Conservation (phyloP, 2,797 vertebrate genomes). For the Lateolabrax maculatus region DNA sequence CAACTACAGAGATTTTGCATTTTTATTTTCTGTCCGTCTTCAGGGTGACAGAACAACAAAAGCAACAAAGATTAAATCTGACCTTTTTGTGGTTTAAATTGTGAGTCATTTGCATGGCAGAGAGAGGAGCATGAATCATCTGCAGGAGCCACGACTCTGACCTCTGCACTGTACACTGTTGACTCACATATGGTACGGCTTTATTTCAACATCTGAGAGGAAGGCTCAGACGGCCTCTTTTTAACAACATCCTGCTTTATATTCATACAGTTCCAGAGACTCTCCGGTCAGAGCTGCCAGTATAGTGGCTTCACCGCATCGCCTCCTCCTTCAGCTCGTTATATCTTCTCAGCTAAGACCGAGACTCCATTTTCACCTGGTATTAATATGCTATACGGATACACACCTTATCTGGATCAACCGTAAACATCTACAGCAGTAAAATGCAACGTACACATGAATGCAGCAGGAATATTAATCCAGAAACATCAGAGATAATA, state of each 20-base stretch:
- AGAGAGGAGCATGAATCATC: slow-evolving; percentile 37
- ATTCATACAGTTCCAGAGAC: background rate
- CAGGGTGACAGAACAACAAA: slow-evolving; percentile 8
- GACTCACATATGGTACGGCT: slow-evolving; percentile 21
- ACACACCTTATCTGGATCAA: background rate
- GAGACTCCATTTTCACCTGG: too few relatives aligned
- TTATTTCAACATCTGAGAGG: background rate
- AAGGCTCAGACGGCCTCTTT: background rate
- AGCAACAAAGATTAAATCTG: slow-evolving; percentile 39
- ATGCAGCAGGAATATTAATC: too few relatives aligned
- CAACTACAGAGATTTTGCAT: background rate
- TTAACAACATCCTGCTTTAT: background rate
- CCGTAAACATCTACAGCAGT: too few relatives aligned
- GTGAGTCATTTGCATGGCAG: slow-evolving; percentile 33
- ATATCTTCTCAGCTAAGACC: background rate
- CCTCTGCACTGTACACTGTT: slow-evolving; percentile 26
- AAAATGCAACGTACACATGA: too few relatives aligned
- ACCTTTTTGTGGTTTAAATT: slow-evolving; percentile 39
- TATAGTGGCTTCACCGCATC: background rate
- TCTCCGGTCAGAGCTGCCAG: background rate
- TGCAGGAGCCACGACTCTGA: slow-evolving; percentile 26
- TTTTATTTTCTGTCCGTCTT: slow-evolving; percentile 17
- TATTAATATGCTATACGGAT: background rate
- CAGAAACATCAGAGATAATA: too few relatives aligned
- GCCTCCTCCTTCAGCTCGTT: background rate